A percentile compares a stretch with the other conserved stretches of the same genome.
Evolutionary conservation across 2,797 vertebrate species (phyloP).

Genomic region (Triplophysa bombifrons): DNA sequence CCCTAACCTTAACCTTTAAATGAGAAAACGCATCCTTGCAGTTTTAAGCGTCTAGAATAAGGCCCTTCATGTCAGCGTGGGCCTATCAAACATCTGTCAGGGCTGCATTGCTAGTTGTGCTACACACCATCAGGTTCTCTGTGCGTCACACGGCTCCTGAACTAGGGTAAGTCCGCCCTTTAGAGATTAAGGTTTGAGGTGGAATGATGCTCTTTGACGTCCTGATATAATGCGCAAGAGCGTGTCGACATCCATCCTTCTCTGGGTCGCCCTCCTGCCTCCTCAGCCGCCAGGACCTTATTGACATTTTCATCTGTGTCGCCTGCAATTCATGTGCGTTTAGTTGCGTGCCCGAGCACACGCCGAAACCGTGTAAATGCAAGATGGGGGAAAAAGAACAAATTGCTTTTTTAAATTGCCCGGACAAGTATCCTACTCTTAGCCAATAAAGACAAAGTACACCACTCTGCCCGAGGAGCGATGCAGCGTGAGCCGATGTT

Average conservation of each 20-base stretch:
- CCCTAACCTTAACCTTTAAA: conserved; percentile 29
- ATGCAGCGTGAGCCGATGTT: conserved; percentile 21
- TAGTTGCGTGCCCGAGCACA: conserved; percentile 55
- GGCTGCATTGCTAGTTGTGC: background rate
- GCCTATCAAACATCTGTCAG: conserved; percentile 31
- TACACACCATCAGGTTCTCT: background rate
- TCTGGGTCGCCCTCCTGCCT: conserved; percentile 58
- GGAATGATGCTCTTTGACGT: conserved; percentile 38
- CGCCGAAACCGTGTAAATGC: conserved; percentile 58
- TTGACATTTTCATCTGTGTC: conserved; percentile 65
- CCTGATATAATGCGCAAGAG: conserved; percentile 45
- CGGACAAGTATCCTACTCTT: conserved; percentile 59
- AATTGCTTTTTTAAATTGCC: conserved; percentile 66
- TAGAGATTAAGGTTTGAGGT: conserved; percentile 21
- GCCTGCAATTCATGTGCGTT: conserved; percentile 59
- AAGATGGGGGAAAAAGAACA: conserved; percentile 58
- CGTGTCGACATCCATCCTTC: conserved; percentile 59
- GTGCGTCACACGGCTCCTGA: conserved; percentile 10
- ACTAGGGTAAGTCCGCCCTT: conserved; percentile 22
- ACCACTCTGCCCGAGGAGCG: conserved; percentile 33
- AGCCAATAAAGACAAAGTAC: conserved; percentile 63
- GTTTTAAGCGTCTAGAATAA: conserved; percentile 11
- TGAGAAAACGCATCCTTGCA: conserved; percentile 1
- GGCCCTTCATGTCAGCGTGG: background rate
- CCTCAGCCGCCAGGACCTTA: conserved; percentile 50